Base-by-base conservation (phyloP, 2,888 invertebrate species). In the Andrena haemorrhoa region DNA sequence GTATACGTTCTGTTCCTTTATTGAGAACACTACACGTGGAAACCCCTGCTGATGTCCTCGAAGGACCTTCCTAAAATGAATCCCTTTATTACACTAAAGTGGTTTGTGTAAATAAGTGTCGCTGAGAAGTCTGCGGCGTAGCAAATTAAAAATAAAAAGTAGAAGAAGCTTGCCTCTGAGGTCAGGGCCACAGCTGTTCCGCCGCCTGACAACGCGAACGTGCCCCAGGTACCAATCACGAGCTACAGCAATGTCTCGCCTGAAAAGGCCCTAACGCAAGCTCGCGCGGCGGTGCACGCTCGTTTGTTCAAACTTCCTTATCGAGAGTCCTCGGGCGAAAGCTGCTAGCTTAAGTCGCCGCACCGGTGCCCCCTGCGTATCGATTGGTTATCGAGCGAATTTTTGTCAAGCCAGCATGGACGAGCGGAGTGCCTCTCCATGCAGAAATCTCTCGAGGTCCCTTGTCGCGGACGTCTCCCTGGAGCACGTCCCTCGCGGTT, bases 301-400 rank as follows among this genome's bases (percentile, higher is more conserved):
- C 86, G 84, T 87, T 88, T 86, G 89, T 87, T 88, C 87, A 77
- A 90, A 90, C 87, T 89, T 89, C 83, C 90, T 90, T 91, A 91
- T 91, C 90, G 85, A 79, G 26, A 75, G 20, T 66, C 71, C 85
- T 84, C 75, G 66, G 53, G 82, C 49, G 51, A 58, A 70, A 76
- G 75, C 73, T 76, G 65, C 33, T 60, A 41, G 63, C 58, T 76
- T 82, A 74, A 76, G 47, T 53, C 58, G 47, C 60, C 23, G 51
- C 53, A 56, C 6, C n/a, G 31, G 53, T 71, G 74, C 7, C 31
- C 31, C 29, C 60, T 47, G 49, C 23, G 16, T 47, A 75, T 72
- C 61, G 61, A 58, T 47, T 64, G 71, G 51, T 60, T 56, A 63
- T 72, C 33, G 61, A 68, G 41, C 51, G 74, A 73, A 80, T 85